Evolutionary conservation across 2,797 vertebrate species (phyloP).

Genomic region (Semaprochilodus insignis): DNA sequence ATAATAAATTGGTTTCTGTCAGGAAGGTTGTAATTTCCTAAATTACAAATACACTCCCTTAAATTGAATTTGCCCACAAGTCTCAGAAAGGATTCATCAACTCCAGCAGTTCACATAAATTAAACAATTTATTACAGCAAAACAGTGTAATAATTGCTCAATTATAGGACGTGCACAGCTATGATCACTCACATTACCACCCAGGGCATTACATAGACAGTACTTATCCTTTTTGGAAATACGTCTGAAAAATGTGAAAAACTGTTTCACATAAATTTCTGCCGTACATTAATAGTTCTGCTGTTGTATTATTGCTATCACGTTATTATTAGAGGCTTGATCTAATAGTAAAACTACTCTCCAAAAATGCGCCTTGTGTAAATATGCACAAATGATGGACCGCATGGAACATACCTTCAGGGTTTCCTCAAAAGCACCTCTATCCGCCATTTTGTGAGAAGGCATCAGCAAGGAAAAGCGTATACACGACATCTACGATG

Average conservation of each 20-base stretch:
- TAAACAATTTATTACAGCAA: slow-evolving; percentile 39
- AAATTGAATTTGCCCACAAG: slow-evolving; percentile 35
- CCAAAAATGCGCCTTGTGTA: no score
- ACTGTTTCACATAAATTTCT: background rate
- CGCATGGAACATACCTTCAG: slow-evolving; percentile 55
- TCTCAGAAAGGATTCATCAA: slow-evolving; percentile 29
- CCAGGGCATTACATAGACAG: background rate
- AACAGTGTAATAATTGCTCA: slow-evolving; percentile 5
- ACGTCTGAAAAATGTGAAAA: background rate
- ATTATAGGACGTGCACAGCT: background rate
- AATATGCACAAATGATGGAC: background rate
- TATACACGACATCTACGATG: background rate
- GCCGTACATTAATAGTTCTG: background rate
- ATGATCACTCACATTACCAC: background rate
- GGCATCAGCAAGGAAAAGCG: slow-evolving; percentile 13
- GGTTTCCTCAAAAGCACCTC: slow-evolving; percentile 16
- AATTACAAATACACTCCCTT: slow-evolving; percentile 45
- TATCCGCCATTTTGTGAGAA: slow-evolving; percentile 49
- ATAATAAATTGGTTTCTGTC: slow-evolving; percentile 26
- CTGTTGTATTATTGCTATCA: background rate
- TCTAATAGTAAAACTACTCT: background rate
- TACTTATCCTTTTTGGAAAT: background rate
- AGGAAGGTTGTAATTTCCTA: slow-evolving; percentile 47
- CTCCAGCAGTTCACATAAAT: slow-evolving; percentile 46
- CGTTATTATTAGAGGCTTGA: background rate